Conservation (phyloP, 1,140 invertebrate species). For the Zaprionus inermis region DNA sequence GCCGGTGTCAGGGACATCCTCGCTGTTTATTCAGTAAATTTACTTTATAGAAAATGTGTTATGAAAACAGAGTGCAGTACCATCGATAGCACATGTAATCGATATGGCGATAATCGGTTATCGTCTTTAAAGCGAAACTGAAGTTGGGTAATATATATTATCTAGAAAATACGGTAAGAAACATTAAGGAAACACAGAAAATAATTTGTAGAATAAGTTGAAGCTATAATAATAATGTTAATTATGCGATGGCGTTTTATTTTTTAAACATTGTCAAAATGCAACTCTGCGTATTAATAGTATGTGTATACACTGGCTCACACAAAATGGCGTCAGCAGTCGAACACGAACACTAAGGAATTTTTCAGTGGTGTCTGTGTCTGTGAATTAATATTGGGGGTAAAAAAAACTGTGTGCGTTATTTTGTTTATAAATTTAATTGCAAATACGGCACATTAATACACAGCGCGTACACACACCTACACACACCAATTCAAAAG, state of each 20-base stretch:
- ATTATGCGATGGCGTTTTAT: neutral
- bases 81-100: conserved; percentile 1
- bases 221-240: conserved; percentile 1
- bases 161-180: neutral
- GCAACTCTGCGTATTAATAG: conserved; percentile 31
- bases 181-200: neutral
- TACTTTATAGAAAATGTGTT: conserved; percentile 45
- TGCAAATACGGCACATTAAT: conserved; percentile 77
- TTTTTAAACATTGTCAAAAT: conserved; percentile 8
- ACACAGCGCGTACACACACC: conserved; percentile 68
- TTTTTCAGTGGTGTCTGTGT: conserved; percentile 76
- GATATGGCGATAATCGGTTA: conserved; percentile 9
- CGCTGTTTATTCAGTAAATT: conserved; percentile 19
- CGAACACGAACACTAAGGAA: conserved; percentile 74
- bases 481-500: conserved; percentile 50
- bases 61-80: conserved; percentile 40
- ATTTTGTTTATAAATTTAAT: conserved; percentile 82
- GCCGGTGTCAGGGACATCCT: conserved; percentile 85
- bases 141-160: neutral
- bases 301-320: conserved; percentile 40
- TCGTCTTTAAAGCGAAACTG: conserved; percentile 3
- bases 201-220: neutral
- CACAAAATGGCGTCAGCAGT: conserved; percentile 61
- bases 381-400: conserved; percentile 74
- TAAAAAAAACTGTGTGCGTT: conserved; percentile 73